phyloP scores from a whole-genome alignment of 2,797 vertebrate genomes.

The Simalia tracyae region DNA sequence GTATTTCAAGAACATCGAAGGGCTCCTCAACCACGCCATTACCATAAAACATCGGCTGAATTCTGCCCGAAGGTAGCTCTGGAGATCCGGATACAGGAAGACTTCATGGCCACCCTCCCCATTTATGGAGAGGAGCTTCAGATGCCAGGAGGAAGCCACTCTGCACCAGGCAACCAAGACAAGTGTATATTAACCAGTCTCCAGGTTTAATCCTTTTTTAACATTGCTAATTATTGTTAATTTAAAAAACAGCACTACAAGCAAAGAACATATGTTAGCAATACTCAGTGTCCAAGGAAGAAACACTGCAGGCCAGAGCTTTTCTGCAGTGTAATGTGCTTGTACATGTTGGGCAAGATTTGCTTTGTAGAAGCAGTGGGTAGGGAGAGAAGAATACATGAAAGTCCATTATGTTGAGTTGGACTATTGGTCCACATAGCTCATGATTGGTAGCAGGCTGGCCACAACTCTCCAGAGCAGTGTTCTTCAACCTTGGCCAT shows the following conservation, averaged over 20 bases:
- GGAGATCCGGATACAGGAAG: not conserved
- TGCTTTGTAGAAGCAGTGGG: not conserved
- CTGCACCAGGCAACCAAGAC: not conserved
- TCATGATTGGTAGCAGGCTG: not conserved
- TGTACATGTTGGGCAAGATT: not conserved
- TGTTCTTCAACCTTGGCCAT: no score
- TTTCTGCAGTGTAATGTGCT: not conserved
- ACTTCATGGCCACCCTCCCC: not conserved
- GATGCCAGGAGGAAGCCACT: not conserved
- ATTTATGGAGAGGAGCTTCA: not conserved
- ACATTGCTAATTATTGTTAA: not conserved
- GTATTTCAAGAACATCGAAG: slow-evolving; percentile 93
- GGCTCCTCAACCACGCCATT: slow-evolving; percentile 88
- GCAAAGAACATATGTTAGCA: not conserved
- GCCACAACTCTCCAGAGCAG: not conserved
- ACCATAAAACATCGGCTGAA: slow-evolving; percentile 87
- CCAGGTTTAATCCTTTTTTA: not conserved
- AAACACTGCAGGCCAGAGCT: not conserved
- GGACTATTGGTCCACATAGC: not conserved
- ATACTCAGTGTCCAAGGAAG: not conserved
- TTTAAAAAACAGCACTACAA: not conserved
- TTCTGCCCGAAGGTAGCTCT: slow-evolving; percentile 81
- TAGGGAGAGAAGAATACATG: not conserved
- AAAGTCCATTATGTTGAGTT: not conserved
- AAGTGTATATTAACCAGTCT: not conserved